These are phyloP conservation scores for Corythornis cristatus DNA, from an alignment of 2,113 vertebrate genomes.

Conservation along the genomic window DNA sequence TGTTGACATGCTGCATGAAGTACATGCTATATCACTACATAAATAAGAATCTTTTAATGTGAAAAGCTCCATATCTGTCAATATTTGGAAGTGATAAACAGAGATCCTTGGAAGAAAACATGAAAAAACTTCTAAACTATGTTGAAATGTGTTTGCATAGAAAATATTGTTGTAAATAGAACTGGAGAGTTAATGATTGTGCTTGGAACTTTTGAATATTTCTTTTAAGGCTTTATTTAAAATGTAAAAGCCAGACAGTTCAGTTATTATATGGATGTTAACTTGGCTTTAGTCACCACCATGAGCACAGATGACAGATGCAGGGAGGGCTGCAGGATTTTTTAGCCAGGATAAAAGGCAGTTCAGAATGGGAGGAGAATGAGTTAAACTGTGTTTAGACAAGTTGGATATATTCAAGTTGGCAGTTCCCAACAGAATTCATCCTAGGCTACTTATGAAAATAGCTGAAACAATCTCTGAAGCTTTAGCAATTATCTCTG, in stretches of 20 bases:
- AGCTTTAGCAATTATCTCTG: not conserved
- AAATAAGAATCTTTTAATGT: not conserved
- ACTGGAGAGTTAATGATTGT: not conserved
- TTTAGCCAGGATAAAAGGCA: not conserved
- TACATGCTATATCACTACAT: not conserved
- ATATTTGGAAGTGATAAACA: not conserved
- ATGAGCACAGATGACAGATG: fast-evolving
- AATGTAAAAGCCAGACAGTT: not conserved
- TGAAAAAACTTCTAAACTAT: not conserved
- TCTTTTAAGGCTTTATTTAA: not conserved
- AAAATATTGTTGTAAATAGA: not conserved
- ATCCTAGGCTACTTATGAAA: not conserved
- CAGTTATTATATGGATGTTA: not conserved
- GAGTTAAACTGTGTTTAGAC: not conserved
- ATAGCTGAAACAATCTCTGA: not conserved
- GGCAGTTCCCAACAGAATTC: not conserved
- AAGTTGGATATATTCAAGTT: not conserved
- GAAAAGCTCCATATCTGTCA: not conserved
- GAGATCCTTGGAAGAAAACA: not conserved
- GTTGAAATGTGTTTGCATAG: not conserved
- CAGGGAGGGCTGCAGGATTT: not conserved
- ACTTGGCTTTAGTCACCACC: not conserved
- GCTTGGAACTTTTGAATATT: not conserved
- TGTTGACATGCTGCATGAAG: not conserved
- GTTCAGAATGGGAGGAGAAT: not conserved